These are phyloP conservation scores for Patella depressa DNA, from an alignment of 2,888 invertebrate genomes.

Conservation along the genomic window DNA sequence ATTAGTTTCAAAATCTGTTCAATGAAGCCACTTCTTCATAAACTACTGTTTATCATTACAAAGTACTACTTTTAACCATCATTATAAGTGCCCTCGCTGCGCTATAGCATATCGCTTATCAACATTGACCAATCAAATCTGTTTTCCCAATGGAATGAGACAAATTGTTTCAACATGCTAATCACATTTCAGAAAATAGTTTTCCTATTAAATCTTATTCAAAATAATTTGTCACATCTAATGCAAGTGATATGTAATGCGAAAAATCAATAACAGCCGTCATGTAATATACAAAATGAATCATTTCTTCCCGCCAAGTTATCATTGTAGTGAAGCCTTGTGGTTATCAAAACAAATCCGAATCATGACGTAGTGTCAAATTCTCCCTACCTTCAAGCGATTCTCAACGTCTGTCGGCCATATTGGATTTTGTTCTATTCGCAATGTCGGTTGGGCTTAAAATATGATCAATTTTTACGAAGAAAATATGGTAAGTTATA, in stretches of 20 bases:
- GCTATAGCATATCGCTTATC: constrained; percentile 53
- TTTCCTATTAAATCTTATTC: background rate
- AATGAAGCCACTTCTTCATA: too few species aligned
- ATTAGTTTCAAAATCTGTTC: too few species aligned
- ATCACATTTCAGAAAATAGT: constrained; percentile 39
- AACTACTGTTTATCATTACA: too few species aligned
- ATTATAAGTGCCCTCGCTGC: constrained; percentile 25
- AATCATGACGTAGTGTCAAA: constrained; percentile 28
- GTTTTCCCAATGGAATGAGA: constrained; percentile 48
- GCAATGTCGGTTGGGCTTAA: background rate
- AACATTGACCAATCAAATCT: constrained; percentile 58
- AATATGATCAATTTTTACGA: background rate
- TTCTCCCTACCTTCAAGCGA: constrained; percentile 58
- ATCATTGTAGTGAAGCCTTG: background rate
- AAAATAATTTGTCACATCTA: too few species aligned
- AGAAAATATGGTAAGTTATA: background rate
- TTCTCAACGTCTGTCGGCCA: constrained; percentile 56
- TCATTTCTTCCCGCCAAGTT: background rate
- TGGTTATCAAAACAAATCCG: background rate
- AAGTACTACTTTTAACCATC: too few species aligned
- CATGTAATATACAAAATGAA: background rate
- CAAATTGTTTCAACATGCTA: constrained; percentile 55
- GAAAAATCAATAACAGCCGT: too few species aligned
- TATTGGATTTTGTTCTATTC: constrained; percentile 40
- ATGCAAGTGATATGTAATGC: too few species aligned